A percentile compares a stretch with the other conserved stretches of the same genome.
Conservation (phyloP, 2,888 invertebrate species). For the Cantharis rufa region DNA sequence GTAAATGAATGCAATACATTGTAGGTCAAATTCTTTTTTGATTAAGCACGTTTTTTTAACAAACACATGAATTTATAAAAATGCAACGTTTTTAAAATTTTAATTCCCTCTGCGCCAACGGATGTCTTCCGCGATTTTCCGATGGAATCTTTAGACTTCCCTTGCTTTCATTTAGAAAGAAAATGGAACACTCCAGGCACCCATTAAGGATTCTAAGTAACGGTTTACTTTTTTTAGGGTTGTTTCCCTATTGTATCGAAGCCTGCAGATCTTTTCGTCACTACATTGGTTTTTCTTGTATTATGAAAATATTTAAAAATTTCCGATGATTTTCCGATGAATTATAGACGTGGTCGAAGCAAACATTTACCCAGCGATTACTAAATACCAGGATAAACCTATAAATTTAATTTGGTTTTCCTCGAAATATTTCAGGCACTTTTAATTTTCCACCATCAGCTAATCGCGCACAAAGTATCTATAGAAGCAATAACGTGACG, state of each 20-base stretch:
- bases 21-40: neutral
- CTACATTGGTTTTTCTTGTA: neutral
- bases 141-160: neutral
- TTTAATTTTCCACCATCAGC: neutral
- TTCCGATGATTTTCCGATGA: neutral
- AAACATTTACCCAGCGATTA: neutral
- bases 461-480: neutral
- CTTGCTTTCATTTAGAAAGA: neutral
- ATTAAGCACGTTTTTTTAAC: neutral
- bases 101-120: neutral
- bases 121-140: neutral
- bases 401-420: neutral
- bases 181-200: neutral
- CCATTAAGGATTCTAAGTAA: neutral
- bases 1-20: neutral
- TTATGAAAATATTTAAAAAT: neutral
- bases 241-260: neutral
- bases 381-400: neutral
- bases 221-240: neutral
- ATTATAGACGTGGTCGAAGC: neutral
- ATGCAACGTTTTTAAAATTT: neutral
- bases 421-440: neutral
- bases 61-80: neutral
- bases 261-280: neutral
- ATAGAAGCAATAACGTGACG: neutral